Conservation (phyloP, 2,888 invertebrate species). For the Chirona hameri region DNA sequence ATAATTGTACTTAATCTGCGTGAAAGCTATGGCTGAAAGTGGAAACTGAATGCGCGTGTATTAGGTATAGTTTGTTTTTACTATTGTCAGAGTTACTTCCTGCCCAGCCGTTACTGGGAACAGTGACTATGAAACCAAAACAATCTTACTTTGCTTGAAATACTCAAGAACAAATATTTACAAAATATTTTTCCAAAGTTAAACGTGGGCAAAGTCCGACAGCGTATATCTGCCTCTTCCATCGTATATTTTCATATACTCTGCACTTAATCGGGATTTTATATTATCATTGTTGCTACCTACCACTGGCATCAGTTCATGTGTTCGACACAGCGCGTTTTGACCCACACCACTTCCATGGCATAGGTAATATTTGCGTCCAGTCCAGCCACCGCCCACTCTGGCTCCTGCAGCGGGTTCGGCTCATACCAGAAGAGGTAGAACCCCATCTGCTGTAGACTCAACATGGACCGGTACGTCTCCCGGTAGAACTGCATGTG, state of each 20-base stretch:
- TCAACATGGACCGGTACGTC: neutral
- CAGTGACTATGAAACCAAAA: too few relatives aligned
- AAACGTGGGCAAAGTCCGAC: too few relatives aligned
- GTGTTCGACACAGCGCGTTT: neutral
- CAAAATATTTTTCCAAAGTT: too few relatives aligned
- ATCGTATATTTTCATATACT: neutral
- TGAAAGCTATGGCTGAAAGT: too few relatives aligned
- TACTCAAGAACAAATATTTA: too few relatives aligned
- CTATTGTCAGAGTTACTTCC: too few relatives aligned
- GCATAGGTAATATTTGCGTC: neutral
- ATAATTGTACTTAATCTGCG: too few relatives aligned
- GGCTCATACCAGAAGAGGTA: slow-evolving; percentile 3
- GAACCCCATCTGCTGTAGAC: slow-evolving; percentile 1
- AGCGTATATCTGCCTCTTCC: neutral
- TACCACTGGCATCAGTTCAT: neutral
- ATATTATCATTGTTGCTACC: neutral
- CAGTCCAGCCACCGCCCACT: neutral
- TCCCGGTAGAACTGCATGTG: neutral
- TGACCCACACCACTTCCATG: slow-evolving; percentile 7
- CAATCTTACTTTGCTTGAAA: too few relatives aligned
- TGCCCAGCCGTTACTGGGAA: too few relatives aligned
- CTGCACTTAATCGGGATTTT: neutral
- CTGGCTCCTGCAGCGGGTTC: neutral
- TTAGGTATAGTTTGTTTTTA: too few relatives aligned
- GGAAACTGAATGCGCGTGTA: too few relatives aligned